Conservation (phyloP, 2,113 vertebrate genomes). For the Panthera tigris region DNA sequence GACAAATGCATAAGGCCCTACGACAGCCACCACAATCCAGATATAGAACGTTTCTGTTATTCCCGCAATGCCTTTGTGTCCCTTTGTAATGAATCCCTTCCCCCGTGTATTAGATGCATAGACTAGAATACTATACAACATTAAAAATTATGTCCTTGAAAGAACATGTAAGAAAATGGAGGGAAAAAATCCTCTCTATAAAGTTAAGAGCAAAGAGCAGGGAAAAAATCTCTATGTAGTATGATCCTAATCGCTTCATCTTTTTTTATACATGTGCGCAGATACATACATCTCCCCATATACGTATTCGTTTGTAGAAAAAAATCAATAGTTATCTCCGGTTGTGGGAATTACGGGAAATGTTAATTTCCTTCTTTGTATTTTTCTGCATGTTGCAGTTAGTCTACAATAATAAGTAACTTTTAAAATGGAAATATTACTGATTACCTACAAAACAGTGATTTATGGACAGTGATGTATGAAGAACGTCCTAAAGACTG, state of each 20-base stretch:
- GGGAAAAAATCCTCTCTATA: neutral
- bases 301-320: neutral
- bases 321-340: neutral
- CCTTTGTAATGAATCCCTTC: neutral
- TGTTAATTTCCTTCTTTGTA: constrained; percentile 10
- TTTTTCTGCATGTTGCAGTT: constrained; percentile 43
- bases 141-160: neutral
- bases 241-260: neutral
- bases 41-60: neutral
- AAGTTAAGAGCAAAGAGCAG: neutral
- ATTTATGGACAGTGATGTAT: neutral
- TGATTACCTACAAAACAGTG: neutral
- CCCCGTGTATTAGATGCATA: rapidly evolving
- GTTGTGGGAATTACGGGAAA: neutral
- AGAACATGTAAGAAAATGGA: neutral
- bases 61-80: neutral
- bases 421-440: constrained; percentile 46
- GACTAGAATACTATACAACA: neutral
- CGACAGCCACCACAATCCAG: neutral
- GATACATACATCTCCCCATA: neutral
- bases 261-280: neutral
- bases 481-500: neutral
- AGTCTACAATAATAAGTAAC: neutral
- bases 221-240: neutral
- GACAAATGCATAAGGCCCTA: neutral